A percentile compares a stretch with the other conserved stretches of the same genome.
phyloP scores from a whole-genome alignment of 1,140 invertebrate genomes.

The Tetramorium alpestre region DNA sequence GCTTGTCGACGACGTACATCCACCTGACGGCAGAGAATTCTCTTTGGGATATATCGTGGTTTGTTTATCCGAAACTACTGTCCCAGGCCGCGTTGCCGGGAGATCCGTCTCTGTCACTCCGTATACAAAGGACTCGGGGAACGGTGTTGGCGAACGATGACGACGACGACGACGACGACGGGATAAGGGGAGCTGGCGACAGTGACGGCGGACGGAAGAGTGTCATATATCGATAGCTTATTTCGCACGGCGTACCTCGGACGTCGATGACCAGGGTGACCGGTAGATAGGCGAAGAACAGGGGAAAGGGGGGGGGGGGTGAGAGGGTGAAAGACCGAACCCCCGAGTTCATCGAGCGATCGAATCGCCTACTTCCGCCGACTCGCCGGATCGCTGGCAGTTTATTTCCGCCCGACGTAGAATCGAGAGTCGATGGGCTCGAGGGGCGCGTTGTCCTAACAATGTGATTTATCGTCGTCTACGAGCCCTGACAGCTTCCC shows the following conservation, averaged over 20 bases:
- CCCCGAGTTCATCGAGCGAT: slow-evolving; percentile 6
- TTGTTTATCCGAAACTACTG: slow-evolving; percentile 62
- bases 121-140: slow-evolving; percentile 47
- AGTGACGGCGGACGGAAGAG: slow-evolving; percentile 8
- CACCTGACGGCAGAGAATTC: slow-evolving; percentile 1
- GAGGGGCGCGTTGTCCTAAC: slow-evolving; percentile 66
- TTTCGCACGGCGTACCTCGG: slow-evolving; percentile 40
- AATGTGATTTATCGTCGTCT: slow-evolving; percentile 77
- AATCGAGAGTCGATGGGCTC: slow-evolving; percentile 57
- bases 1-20: slow-evolving; percentile 32
- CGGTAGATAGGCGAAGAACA: neutral
- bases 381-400: slow-evolving; percentile 60
- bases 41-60: slow-evolving; percentile 53
- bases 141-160: neutral
- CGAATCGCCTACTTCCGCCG: slow-evolving; percentile 40
- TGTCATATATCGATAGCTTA: slow-evolving; percentile 60
- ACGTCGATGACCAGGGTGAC: neutral
- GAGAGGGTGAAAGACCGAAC: neutral
- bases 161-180: neutral
- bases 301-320: no score
- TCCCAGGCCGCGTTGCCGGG: slow-evolving; percentile 9
- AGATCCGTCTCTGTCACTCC: slow-evolving; percentile 58
- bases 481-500: slow-evolving; percentile 35
- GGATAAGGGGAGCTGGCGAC: slow-evolving; percentile 4
- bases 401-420: slow-evolving; percentile 73